Conservation (phyloP, 35 echinoderm and acorn worm genomes). For the Stichopus chloronotus region DNA sequence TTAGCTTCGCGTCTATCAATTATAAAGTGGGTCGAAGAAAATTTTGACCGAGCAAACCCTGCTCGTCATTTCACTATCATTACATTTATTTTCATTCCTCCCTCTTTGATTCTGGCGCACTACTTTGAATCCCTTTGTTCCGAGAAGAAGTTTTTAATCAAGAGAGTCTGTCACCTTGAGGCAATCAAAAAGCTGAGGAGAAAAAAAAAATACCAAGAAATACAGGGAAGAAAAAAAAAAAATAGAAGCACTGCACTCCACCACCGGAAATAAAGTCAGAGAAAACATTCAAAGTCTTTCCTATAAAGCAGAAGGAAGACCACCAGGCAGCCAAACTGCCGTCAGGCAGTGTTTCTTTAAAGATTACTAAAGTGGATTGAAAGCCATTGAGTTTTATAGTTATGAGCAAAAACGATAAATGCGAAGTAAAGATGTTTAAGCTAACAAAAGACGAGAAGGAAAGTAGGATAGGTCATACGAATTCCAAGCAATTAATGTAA, state of each 20-base stretch:
- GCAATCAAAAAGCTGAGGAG: background rate
- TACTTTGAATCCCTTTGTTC: background rate
- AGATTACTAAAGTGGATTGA: background rate
- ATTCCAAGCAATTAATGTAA: no score
- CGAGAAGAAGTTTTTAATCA: background rate
- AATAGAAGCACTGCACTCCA: background rate
- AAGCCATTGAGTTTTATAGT: background rate
- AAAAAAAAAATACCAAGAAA: background rate
- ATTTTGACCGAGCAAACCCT: background rate
- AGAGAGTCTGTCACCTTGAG: background rate
- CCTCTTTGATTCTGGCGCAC: background rate
- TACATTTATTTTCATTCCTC: background rate
- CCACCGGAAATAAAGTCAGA: background rate
- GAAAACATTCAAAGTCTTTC: background rate
- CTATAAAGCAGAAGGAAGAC: background rate
- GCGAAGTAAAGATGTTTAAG: no score
- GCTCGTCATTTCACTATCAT: background rate
- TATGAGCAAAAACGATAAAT: no score
- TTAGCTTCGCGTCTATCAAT: background rate
- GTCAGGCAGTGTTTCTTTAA: background rate
- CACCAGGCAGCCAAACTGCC: background rate
- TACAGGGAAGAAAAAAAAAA: background rate
- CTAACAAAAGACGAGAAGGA: no score
- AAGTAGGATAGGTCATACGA: no score
- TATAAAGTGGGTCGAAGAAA: background rate